A percentile compares a stretch with the other conserved stretches of the same genome.
Evolutionary conservation across 2,797 vertebrate species (phyloP).

Genomic region (Cyprinodon diabolis): DNA sequence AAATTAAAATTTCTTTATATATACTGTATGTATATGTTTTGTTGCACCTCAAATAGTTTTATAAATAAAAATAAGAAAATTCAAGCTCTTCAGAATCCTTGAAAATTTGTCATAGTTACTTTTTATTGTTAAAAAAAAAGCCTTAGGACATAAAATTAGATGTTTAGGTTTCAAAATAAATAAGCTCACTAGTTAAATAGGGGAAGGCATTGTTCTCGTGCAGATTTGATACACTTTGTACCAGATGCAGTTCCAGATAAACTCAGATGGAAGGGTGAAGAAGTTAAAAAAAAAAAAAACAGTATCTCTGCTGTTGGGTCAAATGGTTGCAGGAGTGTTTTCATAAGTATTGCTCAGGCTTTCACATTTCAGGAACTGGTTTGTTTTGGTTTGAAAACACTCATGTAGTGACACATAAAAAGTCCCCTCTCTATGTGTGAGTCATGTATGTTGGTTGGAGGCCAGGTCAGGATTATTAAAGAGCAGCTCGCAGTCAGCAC

Average conservation of each 20-base stretch:
- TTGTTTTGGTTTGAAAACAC: neutral
- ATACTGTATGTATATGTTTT: neutral
- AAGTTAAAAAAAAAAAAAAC: neutral
- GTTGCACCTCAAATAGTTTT: neutral
- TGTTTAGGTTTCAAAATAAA: neutral
- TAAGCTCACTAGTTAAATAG: neutral
- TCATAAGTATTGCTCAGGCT: neutral
- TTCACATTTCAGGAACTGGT: neutral
- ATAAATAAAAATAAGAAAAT: constrained; percentile 6
- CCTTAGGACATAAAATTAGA: constrained; percentile 20
- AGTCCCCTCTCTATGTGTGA: neutral
- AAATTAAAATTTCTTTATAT: neutral
- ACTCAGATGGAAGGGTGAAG: neutral
- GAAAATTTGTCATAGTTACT: constrained; percentile 20
- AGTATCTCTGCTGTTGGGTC: neutral
- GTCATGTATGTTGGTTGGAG: neutral
- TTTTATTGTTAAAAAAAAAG: constrained; percentile 24
- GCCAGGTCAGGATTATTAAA: neutral
- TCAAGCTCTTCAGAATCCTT: constrained; percentile 9
- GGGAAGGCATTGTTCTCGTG: neutral
- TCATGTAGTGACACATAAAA: constrained; percentile 3
- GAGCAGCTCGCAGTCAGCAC: neutral
- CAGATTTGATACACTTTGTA: neutral
- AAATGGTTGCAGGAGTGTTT: neutral
- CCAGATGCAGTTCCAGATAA: neutral